Evolutionary conservation across 2,888 invertebrate species (phyloP).

Genomic region (Dendrolimus pini): DNA sequence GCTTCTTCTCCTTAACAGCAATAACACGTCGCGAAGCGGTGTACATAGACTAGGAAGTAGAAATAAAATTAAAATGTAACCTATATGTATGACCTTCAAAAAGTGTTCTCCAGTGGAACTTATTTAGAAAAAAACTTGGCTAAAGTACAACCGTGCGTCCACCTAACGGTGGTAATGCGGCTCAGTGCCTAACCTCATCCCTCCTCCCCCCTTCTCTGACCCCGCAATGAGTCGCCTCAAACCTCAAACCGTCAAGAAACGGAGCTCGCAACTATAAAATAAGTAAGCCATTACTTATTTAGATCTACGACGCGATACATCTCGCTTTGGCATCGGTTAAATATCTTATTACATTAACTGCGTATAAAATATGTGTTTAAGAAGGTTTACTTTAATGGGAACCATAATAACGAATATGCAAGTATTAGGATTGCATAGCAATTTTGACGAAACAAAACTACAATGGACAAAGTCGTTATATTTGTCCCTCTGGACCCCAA

Average conservation of each 20-base stretch:
- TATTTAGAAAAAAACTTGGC: too few species aligned
- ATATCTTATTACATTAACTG: not conserved
- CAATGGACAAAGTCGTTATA: too few species aligned
- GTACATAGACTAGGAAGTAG: too few species aligned
- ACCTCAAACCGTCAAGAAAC: not conserved
- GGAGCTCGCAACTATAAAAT: not conserved
- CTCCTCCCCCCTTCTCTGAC: not conserved
- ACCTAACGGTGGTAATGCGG: not conserved
- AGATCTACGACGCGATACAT: not conserved
- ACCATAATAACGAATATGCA: too few species aligned
- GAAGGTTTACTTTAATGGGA: not conserved
- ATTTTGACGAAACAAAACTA: too few species aligned
- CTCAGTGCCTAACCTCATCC: not conserved
- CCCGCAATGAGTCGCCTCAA: not conserved
- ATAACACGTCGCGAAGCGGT: too few species aligned
- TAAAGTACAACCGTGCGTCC: not conserved
- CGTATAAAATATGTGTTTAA: not conserved
- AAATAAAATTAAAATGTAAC: too few species aligned
- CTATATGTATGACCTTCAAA: too few species aligned
- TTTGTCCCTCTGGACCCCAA: too few species aligned
- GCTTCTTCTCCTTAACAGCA: too few species aligned
- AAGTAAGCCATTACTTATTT: not conserved
- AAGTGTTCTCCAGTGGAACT: too few species aligned
- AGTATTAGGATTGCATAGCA: too few species aligned
- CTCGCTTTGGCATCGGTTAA: not conserved